phyloP scores from a whole-genome alignment of 2,888 invertebrate genomes.

The Apamea monoglypha region DNA sequence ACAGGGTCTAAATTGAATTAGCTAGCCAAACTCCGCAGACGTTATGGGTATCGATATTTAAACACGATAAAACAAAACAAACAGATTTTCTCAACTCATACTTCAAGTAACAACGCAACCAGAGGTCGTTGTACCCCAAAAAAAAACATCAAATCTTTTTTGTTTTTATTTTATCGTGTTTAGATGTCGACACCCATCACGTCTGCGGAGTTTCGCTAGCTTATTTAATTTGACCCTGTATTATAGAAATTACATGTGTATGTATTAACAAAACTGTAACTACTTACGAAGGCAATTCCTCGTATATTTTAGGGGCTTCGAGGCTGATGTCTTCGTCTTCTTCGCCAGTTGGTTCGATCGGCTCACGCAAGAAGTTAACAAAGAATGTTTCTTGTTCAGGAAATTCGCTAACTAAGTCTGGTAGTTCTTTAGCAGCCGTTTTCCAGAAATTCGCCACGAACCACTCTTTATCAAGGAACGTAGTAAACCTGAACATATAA shows the following conservation, averaged over 20 bases:
- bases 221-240: not conserved
- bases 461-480: slow-evolving; percentile 91
- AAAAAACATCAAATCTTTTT: too few relatives aligned
- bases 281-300: slow-evolving; percentile 93
- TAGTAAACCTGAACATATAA: slow-evolving; percentile 79
- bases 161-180: too few relatives aligned
- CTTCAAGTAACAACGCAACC: too few relatives aligned
- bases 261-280: not conserved
- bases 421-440: slow-evolving; percentile 91
- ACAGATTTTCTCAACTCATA: too few relatives aligned
- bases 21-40: too few relatives aligned
- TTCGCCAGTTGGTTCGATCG: slow-evolving; percentile 94
- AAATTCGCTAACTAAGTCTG: slow-evolving; percentile 83
- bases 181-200: too few relatives aligned
- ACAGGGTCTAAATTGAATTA: too few relatives aligned
- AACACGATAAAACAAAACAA: too few relatives aligned
- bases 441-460: slow-evolving; percentile 91
- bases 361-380: slow-evolving; percentile 95
- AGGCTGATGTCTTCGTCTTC: slow-evolving; percentile 93
- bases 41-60: too few relatives aligned
- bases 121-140: too few relatives aligned
- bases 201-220: too few relatives aligned
- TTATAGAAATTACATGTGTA: too few relatives aligned
- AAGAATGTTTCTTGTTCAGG: slow-evolving; percentile 93
- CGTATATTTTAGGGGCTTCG: slow-evolving; percentile 96